Base-by-base conservation (phyloP, 1,140 invertebrate genomes). In the Muscidifurax raptorellus region DNA sequence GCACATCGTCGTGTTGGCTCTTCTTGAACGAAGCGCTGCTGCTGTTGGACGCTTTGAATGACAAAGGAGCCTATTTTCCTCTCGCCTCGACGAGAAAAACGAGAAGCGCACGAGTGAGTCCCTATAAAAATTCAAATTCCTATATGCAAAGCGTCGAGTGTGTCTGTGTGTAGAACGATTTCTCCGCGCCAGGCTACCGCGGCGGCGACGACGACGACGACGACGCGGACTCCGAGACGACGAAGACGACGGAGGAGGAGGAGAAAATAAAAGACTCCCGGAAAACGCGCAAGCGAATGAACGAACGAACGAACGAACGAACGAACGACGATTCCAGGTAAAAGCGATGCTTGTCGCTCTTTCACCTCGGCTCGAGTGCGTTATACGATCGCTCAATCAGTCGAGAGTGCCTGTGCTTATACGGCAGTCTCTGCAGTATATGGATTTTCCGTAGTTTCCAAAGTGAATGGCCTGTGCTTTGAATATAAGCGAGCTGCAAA, bases 51-150 rank as follows among this genome's bases (percentile, higher is more conserved):
- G 59, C 71, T 83, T 83, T 82, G 78, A 85, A 71, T 86, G 36
- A 86, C 76, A 83, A 86, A 76, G 75, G 76, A 79, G 69, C 25
- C 84, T 28, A 67, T 77, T 59, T 82, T 69, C 25, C 44, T 36
- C 15, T 36, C 15, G 66, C 25, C 15, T 30, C 25, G 75, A 6
- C 10, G 44, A 47, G 13, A 59, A 74, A 80, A 81, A 83, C 71
- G 36, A 27, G 80, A 87, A 86, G 77, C 44, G 44, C 44, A 13
- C 36, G 36, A 78, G 82, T 67, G 81, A 47, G 30, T 52, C 76
- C 85, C 82, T 83, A 84, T 86, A 85, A 82, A 85, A 71, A 86
- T 87, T 80, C 72, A 84, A 80, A 79, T 80, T 64, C 64, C 77
- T 75, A 80, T 66, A 80, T 80, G 71, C 40, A 69, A 78, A 28